Percentiles rank a stretch among this genome's conserved stretches.
Conservation (phyloP, 2,888 invertebrate genomes). For the Conomelus anceps region DNA sequence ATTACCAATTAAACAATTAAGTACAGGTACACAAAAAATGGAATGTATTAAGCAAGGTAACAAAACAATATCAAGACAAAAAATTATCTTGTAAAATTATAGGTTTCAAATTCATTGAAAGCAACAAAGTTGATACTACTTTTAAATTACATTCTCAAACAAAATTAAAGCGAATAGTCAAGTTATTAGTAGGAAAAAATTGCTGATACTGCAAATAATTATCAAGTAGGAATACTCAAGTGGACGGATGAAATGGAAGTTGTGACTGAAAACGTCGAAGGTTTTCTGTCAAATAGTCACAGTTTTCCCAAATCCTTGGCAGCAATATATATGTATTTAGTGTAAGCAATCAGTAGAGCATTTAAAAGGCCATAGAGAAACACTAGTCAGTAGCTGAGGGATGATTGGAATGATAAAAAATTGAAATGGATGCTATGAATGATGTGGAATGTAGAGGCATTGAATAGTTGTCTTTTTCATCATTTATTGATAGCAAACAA, state of each 20-base stretch:
- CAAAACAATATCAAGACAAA: not conserved
- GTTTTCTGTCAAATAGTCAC: not conserved
- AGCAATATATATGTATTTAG: too few relatives aligned
- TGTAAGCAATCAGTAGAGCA: not conserved
- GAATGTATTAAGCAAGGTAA: not conserved
- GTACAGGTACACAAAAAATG: not conserved
- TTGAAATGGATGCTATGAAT: too few relatives aligned
- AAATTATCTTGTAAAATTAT: too few relatives aligned
- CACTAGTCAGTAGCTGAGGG: too few relatives aligned
- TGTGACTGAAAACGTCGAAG: not conserved
- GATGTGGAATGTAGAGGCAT: too few relatives aligned
- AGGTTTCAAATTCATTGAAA: not conserved
- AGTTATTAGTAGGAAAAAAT: not conserved
- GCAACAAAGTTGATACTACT: too few relatives aligned
- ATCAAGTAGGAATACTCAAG: not conserved
- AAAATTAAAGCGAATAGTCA: not conserved
- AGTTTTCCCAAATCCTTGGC: not conserved
- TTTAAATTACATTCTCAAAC: not conserved
- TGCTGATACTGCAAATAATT: not conserved
- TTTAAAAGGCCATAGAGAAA: not conserved
- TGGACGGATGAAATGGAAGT: not conserved
- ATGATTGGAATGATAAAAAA: too few relatives aligned
- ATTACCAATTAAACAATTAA: not conserved
- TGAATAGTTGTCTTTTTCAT: too few relatives aligned
- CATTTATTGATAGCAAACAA: too few relatives aligned